Evolutionary conservation across 2,113 vertebrate species (phyloP), one percentile per base, ranked within the genome.

Genomic region (Phodopus roborovskii): DNA sequence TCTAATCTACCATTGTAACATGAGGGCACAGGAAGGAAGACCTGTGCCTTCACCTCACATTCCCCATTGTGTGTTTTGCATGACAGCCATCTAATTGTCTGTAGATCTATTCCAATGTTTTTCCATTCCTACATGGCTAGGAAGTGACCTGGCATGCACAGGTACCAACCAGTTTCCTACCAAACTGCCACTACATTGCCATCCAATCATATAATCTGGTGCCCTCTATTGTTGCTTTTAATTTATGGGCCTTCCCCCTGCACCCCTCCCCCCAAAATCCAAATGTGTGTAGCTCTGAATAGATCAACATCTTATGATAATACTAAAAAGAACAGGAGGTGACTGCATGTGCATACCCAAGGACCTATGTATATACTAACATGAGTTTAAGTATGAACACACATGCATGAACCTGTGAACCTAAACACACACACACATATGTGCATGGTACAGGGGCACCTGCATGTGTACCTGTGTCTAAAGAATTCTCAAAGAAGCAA

Each of bases 41-140:
- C 56, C 56, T 3, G 22, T 4, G 15, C 30, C 81, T 83, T n/a
- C 13, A 4, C 53, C 45, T 4, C 10, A 19, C 30, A 11, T 17
- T 39, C 26, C 3, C 68, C 0, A 2, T 1, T 1, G 0, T 2
- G 4, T 0, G 7, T 19, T 39, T 4, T 1, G 33, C 12, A 4
- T n/a, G 36, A 24, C 24, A 1, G 15, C 45, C 19, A 0, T 0
- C 3, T 15, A 17, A 3, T 2, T 17, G n/a, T 9, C 13, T 1
- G 2, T 0, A 20, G 5, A 56, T 3, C 71, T 22, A 3, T 20
- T 30, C 56, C 50, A 1, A 2, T 4, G 28, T 58, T 6, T 26
- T 36, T 33, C 68, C 13, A 0, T 22, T 19, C 36, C n/a, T 4
- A 0, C 2, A 0, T 3, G 6, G 10, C 94, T 56, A 5, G 30